Conservation (phyloP, 1,140 invertebrate species). For the Mya arenaria region DNA sequence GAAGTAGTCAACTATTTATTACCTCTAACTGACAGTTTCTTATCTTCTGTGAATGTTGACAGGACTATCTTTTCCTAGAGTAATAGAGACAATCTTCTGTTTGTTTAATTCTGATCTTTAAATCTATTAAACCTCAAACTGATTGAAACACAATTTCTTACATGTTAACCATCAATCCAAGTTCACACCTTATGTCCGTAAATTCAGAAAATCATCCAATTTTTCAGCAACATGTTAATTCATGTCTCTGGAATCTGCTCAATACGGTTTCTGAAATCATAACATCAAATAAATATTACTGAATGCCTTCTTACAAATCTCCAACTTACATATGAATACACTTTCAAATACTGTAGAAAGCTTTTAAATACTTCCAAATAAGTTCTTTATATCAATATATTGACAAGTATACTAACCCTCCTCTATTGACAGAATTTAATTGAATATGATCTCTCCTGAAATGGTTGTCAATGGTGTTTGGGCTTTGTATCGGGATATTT, state of each 20-base stretch:
- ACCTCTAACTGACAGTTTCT: too few species aligned
- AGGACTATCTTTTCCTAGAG: too few species aligned
- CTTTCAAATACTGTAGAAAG: constrained; percentile 44
- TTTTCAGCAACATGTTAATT: not conserved
- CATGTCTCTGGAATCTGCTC: not conserved
- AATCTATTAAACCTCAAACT: not conserved
- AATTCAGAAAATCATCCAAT: not conserved
- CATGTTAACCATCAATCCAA: not conserved
- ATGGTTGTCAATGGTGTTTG: too few species aligned
- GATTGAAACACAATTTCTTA: not conserved
- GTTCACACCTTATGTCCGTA: not conserved
- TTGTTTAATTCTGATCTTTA: not conserved
- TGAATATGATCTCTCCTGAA: constrained; percentile 1
- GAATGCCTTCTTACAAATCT: not conserved
- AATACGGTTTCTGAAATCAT: constrained; percentile 26
- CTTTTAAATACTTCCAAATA: constrained; percentile 38
- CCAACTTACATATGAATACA: constrained; percentile 32
- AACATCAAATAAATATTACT: constrained; percentile 39
- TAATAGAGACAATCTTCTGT: too few species aligned
- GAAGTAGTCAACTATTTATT: too few species aligned
- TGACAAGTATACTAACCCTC: not conserved
- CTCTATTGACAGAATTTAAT: not conserved
- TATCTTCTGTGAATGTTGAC: too few species aligned
- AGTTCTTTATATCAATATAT: not conserved
- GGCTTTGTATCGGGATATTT: too few species aligned